These are phyloP conservation scores for Anolis sagrei DNA, from an alignment of 2,113 vertebrate genomes.

Conservation along the genomic window DNA sequence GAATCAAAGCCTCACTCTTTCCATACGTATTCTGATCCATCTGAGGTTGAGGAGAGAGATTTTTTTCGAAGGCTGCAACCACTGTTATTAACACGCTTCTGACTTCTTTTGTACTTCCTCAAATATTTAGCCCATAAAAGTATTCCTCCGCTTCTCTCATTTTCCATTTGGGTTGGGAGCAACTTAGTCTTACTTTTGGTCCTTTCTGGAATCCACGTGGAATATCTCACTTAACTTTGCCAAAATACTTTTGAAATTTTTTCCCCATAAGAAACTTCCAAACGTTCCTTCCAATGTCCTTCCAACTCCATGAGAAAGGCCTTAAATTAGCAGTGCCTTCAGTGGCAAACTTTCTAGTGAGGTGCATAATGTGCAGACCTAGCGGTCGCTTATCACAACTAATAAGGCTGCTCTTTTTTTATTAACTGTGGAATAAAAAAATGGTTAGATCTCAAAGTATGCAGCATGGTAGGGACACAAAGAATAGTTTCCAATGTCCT, in stretches of 20 bases:
- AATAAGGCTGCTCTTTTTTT: neutral
- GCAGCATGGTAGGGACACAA: too few species aligned
- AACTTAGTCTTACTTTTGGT: neutral
- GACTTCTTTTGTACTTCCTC: neutral
- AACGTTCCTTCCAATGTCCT: neutral
- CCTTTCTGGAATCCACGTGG: too few species aligned
- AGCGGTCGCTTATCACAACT: neutral
- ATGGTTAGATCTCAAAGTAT: neutral
- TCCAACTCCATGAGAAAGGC: neutral
- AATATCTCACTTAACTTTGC: neutral
- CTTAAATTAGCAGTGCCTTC: neutral
- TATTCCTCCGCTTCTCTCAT: neutral
- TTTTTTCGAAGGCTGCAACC: neutral
- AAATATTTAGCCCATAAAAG: neutral
- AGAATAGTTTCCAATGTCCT: too few species aligned
- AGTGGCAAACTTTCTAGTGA: neutral
- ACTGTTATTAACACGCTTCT: neutral
- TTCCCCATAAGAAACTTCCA: neutral
- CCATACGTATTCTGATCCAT: neutral
- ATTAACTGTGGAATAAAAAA: neutral
- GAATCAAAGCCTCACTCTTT: neutral
- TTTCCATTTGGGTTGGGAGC: neutral
- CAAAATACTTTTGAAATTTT: neutral
- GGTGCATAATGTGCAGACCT: neutral
- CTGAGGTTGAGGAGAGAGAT: neutral